Evolutionary conservation across 1,140 invertebrate species (phyloP).

Genomic region (Parasteatoda tepidariorum): DNA sequence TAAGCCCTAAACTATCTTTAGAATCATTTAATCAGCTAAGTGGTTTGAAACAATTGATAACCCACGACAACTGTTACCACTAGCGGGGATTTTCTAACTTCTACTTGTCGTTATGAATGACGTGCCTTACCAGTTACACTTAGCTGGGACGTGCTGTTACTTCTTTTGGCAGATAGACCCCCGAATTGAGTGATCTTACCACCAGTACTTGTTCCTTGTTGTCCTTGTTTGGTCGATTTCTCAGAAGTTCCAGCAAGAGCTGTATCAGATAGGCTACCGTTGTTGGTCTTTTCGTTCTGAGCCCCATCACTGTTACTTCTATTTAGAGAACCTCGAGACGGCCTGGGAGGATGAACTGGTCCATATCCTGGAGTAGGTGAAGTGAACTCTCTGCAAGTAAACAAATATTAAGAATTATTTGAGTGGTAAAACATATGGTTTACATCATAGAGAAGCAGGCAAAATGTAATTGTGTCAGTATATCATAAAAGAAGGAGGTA

Average conservation of each 20-base stretch:
- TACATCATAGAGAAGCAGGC: no score
- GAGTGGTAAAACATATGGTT: not conserved
- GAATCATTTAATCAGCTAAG: no score
- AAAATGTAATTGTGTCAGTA: no score
- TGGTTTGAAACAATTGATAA: no score
- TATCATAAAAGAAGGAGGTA: no score
- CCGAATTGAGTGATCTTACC: slow-evolving; percentile 62
- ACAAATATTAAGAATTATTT: not conserved
- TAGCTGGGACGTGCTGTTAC: slow-evolving; percentile 94
- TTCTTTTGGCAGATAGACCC: slow-evolving; percentile 84
- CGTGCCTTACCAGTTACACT: slow-evolving; percentile 86
- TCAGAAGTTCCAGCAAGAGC: slow-evolving; percentile 17
- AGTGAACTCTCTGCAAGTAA: slow-evolving; percentile 65
- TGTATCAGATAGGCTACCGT: slow-evolving; percentile 92
- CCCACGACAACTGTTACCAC: not conserved
- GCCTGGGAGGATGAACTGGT: slow-evolving; percentile 63
- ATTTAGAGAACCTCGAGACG: slow-evolving; percentile 31
- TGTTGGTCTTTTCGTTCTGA: slow-evolving; percentile 72
- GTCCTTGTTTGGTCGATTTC: slow-evolving; percentile 22
- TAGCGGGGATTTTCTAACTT: not conserved
- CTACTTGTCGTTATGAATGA: slow-evolving; percentile 24
- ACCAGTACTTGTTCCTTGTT: slow-evolving; percentile 75
- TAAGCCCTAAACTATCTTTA: no score
- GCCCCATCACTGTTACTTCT: slow-evolving; percentile 48
- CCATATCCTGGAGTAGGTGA: slow-evolving; percentile 68